Conservation (phyloP, 2,888 invertebrate genomes). For the Subacronicta megacephala region DNA sequence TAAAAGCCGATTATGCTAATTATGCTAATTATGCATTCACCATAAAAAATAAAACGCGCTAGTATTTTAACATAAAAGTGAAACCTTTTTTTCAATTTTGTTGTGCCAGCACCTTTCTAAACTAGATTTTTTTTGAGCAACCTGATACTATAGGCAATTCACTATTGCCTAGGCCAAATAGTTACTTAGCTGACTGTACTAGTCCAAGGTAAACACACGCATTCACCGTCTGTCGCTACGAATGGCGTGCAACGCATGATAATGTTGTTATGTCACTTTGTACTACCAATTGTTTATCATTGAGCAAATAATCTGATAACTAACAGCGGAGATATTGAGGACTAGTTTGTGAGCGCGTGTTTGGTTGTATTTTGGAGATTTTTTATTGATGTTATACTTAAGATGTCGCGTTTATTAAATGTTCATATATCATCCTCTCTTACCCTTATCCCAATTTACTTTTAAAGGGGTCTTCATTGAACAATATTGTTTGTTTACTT, state of each 20-base stretch:
- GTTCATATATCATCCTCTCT: too few species aligned
- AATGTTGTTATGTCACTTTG: slow-evolving; percentile 44
- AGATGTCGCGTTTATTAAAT: too few species aligned
- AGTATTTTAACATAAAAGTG: too few species aligned
- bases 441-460: too few species aligned
- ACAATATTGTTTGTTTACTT: too few species aligned
- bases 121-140: background rate
- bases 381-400: too few species aligned
- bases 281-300: slow-evolving; percentile 14
- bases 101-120: too few species aligned
- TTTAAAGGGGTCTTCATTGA: too few species aligned
- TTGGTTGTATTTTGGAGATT: background rate
- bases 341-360: background rate
- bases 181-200: slow-evolving; percentile 56
- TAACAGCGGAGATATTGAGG: slow-evolving; percentile 2
- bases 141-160: background rate
- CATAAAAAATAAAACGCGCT: too few species aligned
- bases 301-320: slow-evolving; percentile 18
- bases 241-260: slow-evolving; percentile 53
- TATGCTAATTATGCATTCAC: too few species aligned
- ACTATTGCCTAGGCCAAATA: slow-evolving; percentile 11
- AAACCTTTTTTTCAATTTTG: background rate
- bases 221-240: slow-evolving; percentile 55
- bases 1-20: too few species aligned
- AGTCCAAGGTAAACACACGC: slow-evolving; percentile 64